Percentiles rank a stretch among this genome's conserved stretches.
Evolutionary conservation across 2,113 vertebrate genomes (phyloP).

Genomic region (Hemibagrus wyckioides): DNA sequence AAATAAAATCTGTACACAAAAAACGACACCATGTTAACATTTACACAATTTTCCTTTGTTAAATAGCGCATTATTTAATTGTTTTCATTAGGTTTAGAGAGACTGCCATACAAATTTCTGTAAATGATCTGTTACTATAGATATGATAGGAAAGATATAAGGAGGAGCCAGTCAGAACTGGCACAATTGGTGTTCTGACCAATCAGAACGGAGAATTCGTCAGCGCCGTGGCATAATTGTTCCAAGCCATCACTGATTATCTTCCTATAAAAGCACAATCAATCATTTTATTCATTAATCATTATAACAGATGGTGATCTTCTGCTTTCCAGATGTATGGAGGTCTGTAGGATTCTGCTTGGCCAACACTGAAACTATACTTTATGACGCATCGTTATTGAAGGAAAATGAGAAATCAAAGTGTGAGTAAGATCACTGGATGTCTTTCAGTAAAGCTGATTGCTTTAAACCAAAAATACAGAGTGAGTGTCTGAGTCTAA

Average conservation of each 20-base stretch:
- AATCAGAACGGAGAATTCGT: not conserved
- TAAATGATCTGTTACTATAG: not conserved
- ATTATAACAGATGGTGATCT: not conserved
- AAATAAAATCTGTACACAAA: not conserved
- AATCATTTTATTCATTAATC: not conserved
- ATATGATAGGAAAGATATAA: not conserved
- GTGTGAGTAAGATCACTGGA: constrained; percentile 69
- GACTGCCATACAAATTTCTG: not conserved
- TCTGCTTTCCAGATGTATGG: constrained; percentile 79
- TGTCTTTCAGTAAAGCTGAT: not conserved
- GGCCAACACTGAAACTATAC: constrained; percentile 86
- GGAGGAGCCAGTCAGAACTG: not conserved
- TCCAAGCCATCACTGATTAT: not conserved
- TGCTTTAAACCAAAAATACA: not conserved
- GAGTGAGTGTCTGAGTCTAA: not conserved
- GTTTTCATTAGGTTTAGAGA: not conserved
- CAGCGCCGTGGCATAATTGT: not conserved
- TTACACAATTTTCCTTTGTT: not conserved
- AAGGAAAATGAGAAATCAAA: constrained; percentile 75
- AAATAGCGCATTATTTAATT: not conserved
- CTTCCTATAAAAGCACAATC: not conserved
- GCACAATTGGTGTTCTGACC: not conserved
- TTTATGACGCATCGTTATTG: constrained; percentile 80
- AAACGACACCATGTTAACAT: not conserved
- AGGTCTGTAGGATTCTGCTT: constrained; percentile 86